phyloP scores from a whole-genome alignment of 2,113 vertebrate genomes.

The Grantiella picta region DNA sequence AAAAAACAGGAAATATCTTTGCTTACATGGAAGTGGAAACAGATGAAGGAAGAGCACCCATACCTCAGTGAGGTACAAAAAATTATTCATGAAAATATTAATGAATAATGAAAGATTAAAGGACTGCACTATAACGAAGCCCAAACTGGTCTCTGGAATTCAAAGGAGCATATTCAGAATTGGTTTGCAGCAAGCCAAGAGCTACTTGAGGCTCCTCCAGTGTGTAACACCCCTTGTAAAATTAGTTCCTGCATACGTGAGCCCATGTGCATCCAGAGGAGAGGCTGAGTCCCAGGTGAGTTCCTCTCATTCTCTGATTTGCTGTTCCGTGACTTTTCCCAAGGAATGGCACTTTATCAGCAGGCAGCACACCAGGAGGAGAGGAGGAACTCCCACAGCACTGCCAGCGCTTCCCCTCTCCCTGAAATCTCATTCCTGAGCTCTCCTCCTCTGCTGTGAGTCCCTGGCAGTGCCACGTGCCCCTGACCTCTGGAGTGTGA shows the following conservation, averaged over 20 bases:
- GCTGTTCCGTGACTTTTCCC: neutral
- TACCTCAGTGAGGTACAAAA: neutral
- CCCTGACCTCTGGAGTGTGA: neutral
- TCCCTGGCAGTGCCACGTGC: fast-evolving
- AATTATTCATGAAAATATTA: neutral
- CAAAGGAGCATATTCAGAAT: neutral
- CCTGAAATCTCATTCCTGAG: neutral
- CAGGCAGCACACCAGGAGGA: neutral
- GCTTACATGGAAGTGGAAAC: neutral
- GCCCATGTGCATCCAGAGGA: neutral
- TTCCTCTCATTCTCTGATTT: neutral
- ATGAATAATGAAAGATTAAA: neutral
- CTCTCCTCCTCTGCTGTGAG: neutral
- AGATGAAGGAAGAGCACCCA: neutral
- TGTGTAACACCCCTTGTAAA: neutral
- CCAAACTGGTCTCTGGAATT: neutral
- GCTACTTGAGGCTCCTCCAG: neutral
- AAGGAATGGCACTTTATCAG: neutral
- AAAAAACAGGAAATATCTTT: neutral
- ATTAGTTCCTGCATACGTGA: neutral
- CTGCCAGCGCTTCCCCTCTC: fast-evolving
- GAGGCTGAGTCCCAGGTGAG: neutral
- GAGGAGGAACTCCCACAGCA: neutral
- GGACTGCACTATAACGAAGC: neutral
- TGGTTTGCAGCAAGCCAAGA: neutral